Percentiles rank a stretch among this genome's conserved stretches.
Conservation (phyloP, 2,888 invertebrate species). For the Apotomis turbidana region DNA sequence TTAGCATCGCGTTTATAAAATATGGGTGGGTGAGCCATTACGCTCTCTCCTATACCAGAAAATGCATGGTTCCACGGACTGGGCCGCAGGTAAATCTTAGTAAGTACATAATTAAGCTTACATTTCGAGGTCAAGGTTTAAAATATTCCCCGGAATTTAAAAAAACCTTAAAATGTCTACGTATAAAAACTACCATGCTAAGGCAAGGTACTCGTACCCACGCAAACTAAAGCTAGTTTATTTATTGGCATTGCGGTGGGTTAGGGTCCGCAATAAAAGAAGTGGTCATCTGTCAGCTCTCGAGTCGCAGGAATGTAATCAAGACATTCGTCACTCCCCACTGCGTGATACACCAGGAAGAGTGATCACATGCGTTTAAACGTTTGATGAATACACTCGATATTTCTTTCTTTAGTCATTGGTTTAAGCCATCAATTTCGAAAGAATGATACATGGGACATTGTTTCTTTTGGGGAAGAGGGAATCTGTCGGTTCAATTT, state of each 20-base stretch:
- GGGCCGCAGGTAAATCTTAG: no score
- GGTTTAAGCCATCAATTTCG: conserved; percentile 16
- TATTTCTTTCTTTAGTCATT: conserved; percentile 33
- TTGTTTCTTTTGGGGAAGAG: background rate
- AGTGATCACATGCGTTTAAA: conserved; percentile 59
- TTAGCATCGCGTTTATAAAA: no score
- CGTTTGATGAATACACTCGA: conserved; percentile 58
- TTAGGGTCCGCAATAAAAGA: conserved; percentile 63
- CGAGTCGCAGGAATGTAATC: conserved; percentile 72
- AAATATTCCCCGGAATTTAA: no score
- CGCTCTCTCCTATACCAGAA: no score
- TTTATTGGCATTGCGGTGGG: conserved; percentile 55
- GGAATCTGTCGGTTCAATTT: no score
- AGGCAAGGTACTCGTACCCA: background rate
- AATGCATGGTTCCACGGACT: no score
- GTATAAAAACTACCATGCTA: background rate
- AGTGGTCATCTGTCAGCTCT: conserved; percentile 71
- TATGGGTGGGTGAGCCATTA: no score
- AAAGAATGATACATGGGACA: conserved; percentile 7
- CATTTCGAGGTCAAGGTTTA: no score
- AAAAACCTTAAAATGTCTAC: no score
- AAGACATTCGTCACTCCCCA: conserved; percentile 68
- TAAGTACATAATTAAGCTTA: no score
- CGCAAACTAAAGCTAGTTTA: conserved; percentile 56
- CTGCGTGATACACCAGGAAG: conserved; percentile 54